Evolutionary conservation across 1,140 invertebrate genomes (phyloP).

Genomic region (Physella acuta): DNA sequence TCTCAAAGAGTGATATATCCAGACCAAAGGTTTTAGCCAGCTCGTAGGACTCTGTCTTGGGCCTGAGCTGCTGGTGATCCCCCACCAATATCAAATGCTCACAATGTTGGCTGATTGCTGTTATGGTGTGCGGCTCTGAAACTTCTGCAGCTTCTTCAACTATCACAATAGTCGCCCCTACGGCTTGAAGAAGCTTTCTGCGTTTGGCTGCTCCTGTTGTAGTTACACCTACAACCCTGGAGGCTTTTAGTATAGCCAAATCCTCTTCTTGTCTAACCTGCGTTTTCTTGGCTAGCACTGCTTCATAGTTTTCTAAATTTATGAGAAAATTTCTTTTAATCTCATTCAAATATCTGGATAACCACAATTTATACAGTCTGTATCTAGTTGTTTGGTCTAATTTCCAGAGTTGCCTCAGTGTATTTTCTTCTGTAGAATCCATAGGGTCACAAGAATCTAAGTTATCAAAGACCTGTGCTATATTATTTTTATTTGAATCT

Average conservation of each 20-base stretch:
- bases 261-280: constrained; percentile 16
- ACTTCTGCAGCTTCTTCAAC: constrained; percentile 55
- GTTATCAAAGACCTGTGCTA: too few species aligned
- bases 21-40: constrained; percentile 53
- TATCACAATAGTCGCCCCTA: constrained; percentile 39
- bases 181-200: constrained; percentile 26
- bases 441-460: too few species aligned
- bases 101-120: constrained; percentile 66
- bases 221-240: constrained; percentile 42
- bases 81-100: constrained; percentile 82
- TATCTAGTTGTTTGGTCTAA: background rate
- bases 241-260: constrained; percentile 3
- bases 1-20: constrained; percentile 54
- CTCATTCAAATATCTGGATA: constrained; percentile 5
- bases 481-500: too few species aligned
- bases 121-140: constrained; percentile 48
- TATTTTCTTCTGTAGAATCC: background rate
- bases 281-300: background rate
- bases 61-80: constrained; percentile 67
- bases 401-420: background rate
- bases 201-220: constrained; percentile 47
- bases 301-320: background rate
- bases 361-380: constrained; percentile 15
- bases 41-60: constrained; percentile 56
- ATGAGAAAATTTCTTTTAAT: constrained; percentile 10